A percentile compares a stretch with the other conserved stretches of the same genome.
Evolutionary conservation across 1,140 invertebrate species (phyloP).

Genomic region (Drosophila dunni): DNA sequence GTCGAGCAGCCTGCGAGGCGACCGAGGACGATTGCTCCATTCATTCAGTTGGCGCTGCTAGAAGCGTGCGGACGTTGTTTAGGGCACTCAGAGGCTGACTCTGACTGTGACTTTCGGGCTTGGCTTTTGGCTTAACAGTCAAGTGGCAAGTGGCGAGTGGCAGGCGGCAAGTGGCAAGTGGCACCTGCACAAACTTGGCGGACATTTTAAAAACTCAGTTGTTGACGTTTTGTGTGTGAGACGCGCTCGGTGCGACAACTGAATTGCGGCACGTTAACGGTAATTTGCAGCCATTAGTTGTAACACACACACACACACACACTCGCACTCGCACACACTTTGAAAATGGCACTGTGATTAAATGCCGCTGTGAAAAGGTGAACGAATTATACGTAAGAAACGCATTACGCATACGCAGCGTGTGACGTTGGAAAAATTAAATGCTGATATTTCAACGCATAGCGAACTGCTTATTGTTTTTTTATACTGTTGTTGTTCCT

Average conservation of each 20-base stretch:
- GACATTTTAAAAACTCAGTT: conserved; percentile 43
- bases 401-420: conserved; percentile 72
- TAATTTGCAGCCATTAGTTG: conserved; percentile 78
- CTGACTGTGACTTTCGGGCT: conserved; percentile 36
- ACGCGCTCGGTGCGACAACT: conserved; percentile 40
- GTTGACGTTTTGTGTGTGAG: conserved; percentile 29
- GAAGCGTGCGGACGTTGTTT: conserved; percentile 77
- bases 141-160: conserved; percentile 54
- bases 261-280: conserved; percentile 62
- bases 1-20: conserved; percentile 61
- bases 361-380: conserved; percentile 42
- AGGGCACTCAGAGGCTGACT: conserved; percentile 41
- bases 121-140: conserved; percentile 43
- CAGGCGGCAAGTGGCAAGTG: conserved; percentile 33
- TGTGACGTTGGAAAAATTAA: conserved; percentile 38
- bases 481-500: background rate
- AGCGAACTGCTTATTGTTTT: conserved; percentile 57
- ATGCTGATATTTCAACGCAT: conserved; percentile 55
- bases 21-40: conserved; percentile 65
- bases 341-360: conserved; percentile 55
- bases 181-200: conserved; percentile 51
- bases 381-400: conserved; percentile 43
- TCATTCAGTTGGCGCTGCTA: conserved; percentile 72
- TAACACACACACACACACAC: conserved; percentile 29
- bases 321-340: conserved; percentile 16